Percentiles rank a stretch among this genome's conserved stretches.
These are phyloP conservation scores for Orthosia incerta DNA, from an alignment of 2,888 invertebrate species.

Conservation along the genomic window DNA sequence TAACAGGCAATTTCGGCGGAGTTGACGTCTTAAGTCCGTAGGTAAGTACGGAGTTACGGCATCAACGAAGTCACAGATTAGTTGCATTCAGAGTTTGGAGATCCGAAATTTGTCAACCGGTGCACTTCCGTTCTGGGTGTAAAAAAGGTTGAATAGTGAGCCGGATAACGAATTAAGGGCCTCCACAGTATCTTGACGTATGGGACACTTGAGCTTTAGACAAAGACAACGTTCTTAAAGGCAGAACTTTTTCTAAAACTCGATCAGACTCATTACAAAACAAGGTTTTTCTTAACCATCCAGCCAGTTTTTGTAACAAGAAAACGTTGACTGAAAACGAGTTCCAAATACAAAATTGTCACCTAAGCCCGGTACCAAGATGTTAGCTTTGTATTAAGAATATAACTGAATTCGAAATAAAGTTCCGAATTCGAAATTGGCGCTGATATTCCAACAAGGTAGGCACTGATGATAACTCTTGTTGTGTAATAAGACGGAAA, in stretches of 20 bases:
- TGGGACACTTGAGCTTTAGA: not conserved
- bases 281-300: no score
- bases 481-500: no score
- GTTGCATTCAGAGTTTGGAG: constrained; percentile 22
- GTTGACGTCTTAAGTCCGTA: constrained; percentile 40
- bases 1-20: constrained; percentile 55
- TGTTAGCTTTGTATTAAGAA: no score
- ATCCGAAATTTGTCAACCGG: constrained; percentile 2
- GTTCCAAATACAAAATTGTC: no score
- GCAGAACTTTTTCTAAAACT: not conserved
- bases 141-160: not conserved
- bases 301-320: no score
- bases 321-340: no score
- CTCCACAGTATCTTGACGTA: constrained; percentile 1
- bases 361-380: no score
- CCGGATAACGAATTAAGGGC: constrained; percentile 12
- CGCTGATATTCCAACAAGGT: no score
- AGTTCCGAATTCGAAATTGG: no score
- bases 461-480: no score
- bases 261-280: no score
- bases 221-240: not conserved
- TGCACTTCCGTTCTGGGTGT: not conserved
- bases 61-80: constrained; percentile 43
- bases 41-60: constrained; percentile 37
- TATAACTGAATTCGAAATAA: no score